Base-by-base conservation (phyloP, 2,113 vertebrate genomes). In the Triplophysa tibetana region DNA sequence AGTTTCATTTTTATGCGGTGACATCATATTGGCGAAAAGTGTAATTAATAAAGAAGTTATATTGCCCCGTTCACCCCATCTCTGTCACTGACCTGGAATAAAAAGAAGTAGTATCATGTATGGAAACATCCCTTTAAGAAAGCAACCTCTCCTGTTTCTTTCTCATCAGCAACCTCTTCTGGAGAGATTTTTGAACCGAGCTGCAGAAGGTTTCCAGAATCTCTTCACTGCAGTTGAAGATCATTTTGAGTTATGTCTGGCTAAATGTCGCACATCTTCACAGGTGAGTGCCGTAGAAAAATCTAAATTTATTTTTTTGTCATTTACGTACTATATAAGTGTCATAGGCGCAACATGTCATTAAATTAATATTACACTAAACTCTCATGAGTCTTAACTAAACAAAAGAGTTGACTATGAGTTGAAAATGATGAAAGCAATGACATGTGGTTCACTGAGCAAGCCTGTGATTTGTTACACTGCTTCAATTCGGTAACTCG, bases 221-320 rank as follows among this genome's bases (percentile, higher is more conserved):
- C 96, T 99, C 66, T 99, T 99, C 91, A 95, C 94, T 60, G 97
- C 97, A 0, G 97, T 99, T 0, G 96, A 97, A 87, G 98, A 99
- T 90, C 97, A 97, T 86, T 99, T 99, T 69, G 96, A 99, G 83
- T 84, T 99, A 58, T 99, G 98, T 79, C 90, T 99, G 89, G 97
- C 98, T 0, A 99, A 98, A 85, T 99, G 98, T 81, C 91, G 98
- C 70, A 99, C 98, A 21, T 99, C 98, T 0, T 99, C 98, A 43
- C 97, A 98, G 93, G 98, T 99, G 85, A 66, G 91, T 74, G n/a
- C 21, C 17, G 48, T 6, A 52, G 19, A 43, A 8, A 1, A n/a
- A 21, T 19, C 33, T 2, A 45, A 11, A 45, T 12, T 1, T 12
- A 12, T 11, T 12, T 45, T 45, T 11, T 45, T 12, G 4, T 45